These are phyloP conservation scores for Psittacula echo DNA, from an alignment of 2,797 vertebrate genomes.

Conservation along the genomic window DNA sequence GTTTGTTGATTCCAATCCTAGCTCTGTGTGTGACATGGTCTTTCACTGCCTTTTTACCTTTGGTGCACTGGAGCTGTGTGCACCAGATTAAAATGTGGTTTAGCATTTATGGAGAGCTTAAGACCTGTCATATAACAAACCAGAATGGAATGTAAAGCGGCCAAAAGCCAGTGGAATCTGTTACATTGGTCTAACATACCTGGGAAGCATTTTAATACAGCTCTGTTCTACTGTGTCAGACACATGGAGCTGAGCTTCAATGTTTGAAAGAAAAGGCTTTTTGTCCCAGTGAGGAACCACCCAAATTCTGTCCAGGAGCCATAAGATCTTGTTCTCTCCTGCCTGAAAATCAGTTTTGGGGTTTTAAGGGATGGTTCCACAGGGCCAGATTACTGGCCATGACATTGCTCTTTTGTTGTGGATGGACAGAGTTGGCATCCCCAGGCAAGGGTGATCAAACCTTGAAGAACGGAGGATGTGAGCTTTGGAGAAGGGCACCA, in stretches of 20 bases:
- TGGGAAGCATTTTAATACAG: neutral
- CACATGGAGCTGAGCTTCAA: neutral
- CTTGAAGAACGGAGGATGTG: neutral
- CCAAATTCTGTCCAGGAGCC: neutral
- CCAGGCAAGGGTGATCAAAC: neutral
- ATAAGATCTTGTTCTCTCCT: neutral
- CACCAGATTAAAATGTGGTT: neutral
- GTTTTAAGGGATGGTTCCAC: neutral
- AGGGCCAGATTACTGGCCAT: neutral
- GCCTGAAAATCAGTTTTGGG: neutral
- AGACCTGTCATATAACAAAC: neutral
- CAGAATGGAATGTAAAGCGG: neutral
- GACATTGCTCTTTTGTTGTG: neutral
- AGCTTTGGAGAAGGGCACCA: neutral
- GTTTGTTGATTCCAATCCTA: neutral
- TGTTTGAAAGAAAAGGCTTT: neutral
- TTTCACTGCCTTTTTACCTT: neutral
- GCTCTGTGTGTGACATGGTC: neutral
- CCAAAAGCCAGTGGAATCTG: neutral
- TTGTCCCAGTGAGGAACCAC: neutral
- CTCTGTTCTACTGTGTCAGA: neutral
- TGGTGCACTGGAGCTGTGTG: neutral
- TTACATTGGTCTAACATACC: neutral
- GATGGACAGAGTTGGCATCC: neutral
- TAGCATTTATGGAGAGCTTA: neutral